These are phyloP conservation scores for Anagyrus pseudococci DNA, from an alignment of 2,888 invertebrate species.

Conservation along the genomic window DNA sequence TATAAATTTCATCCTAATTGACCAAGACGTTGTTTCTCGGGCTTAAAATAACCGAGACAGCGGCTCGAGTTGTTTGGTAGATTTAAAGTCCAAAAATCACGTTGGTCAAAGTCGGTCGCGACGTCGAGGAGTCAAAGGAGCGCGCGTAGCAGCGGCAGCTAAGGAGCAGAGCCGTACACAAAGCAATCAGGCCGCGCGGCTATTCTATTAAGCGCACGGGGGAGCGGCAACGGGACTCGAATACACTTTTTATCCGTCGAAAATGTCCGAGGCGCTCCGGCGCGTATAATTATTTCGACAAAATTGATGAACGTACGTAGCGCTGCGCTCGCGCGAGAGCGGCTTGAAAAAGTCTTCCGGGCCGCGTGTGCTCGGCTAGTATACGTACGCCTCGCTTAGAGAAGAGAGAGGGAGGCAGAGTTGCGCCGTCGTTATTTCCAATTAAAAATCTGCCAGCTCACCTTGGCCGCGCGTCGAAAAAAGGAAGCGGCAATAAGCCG, in stretches of 20 bases:
- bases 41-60: no score
- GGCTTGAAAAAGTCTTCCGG: neutral
- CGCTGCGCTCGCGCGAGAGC: neutral
- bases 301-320: conserved; percentile 32
- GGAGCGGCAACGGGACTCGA: neutral
- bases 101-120: no score
- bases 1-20: no score
- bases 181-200: conserved; percentile 3
- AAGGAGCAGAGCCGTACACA: no score
- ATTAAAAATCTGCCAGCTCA: conserved; percentile 40
- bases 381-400: no score
- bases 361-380: no score
- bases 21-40: no score
- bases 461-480: neutral
- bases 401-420: no score
- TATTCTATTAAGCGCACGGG: conserved; percentile 28
- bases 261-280: conserved; percentile 24
- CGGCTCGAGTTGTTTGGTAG: no score
- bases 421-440: conserved; percentile 38
- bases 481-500: neutral
- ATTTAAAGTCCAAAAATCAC: no score
- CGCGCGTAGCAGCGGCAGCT: no score
- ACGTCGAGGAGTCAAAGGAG: no score
- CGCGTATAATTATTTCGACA: conserved; percentile 36
- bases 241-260: conserved; percentile 30